Evolutionary conservation across 2,888 invertebrate species (phyloP), one percentile per base, ranked within the genome.

Genomic region (Cecidostiba fungosa): DNA sequence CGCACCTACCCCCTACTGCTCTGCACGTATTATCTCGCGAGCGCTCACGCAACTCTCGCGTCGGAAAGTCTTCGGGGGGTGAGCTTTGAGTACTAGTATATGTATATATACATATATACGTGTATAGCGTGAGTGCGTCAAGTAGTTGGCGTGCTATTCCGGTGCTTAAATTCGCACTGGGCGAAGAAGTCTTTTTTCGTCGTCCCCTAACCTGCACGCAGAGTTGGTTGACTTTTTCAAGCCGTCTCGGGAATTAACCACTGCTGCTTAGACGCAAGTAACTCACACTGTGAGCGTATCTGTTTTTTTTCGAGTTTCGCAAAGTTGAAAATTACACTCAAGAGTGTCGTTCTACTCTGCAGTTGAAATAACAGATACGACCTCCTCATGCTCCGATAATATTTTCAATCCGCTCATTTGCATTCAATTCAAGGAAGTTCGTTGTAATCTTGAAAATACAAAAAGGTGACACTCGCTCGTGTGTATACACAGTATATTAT

Each of bases 91-190:
- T n/a, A n/a, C n/a, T n/a, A 5, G 16, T 19, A 50, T 19, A 16
- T 54, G 6, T 8, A 54, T 54, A n/a, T 8, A 10, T 19, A 1
- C 19, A 50, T 50, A 50, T 16, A 50, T n/a, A 6, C n/a, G 12
- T 12, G n/a, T 66, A 16, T 77, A 39, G 59, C 72, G 72, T 72
- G 59, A n/a, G 72, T 36, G 80, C 70, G 54, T 80, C 72, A 47
- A 81, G 74, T 74, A 32, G 73, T 66, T 74, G 43, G 66, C 62
- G 14, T 81, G 74, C 29, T 32, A 81, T 74, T 43, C 73, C 59
- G 32, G 32, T 74, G 29, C 74, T 74, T 81, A 74, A 74, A 81
- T 62, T 81, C 36, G 74, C 81, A 81, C 72, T 36, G 59, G 19
- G 1, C 16, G 19, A 50, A 19, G 19, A 19, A 50, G 10, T 43